Evolutionary conservation across 2,113 vertebrate genomes (phyloP).

Genomic region (Pterocles gutturalis): DNA sequence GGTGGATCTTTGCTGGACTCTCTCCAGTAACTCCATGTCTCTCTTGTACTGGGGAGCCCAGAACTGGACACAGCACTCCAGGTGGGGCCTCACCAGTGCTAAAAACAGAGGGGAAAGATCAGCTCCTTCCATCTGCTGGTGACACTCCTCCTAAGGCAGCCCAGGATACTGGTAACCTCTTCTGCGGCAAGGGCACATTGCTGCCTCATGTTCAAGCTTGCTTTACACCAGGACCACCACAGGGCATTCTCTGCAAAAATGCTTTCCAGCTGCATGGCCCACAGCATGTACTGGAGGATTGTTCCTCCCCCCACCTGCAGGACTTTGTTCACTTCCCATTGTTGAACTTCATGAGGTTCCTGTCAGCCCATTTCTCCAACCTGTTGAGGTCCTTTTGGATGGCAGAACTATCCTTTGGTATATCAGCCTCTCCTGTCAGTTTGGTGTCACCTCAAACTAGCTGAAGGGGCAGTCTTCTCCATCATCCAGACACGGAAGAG

Average conservation of each 20-base stretch:
- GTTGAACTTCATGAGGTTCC: background rate
- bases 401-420: rapidly evolving
- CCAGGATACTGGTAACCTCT: background rate
- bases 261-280: background rate
- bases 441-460: background rate
- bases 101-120: background rate
- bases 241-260: background rate
- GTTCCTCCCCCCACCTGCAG: background rate
- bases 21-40: background rate
- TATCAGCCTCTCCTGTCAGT: background rate
- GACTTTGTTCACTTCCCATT: background rate
- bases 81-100: background rate
- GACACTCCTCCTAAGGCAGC: background rate
- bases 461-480: background rate
- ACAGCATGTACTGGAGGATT: background rate
- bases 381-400: background rate
- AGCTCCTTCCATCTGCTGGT: background rate
- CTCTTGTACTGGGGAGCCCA: background rate
- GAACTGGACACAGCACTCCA: background rate
- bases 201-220: background rate
- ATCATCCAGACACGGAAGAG: background rate
- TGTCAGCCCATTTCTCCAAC: background rate
- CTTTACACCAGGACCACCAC: background rate
- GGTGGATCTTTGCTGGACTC: background rate
- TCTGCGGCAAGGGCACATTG: rapidly evolving